Evolutionary conservation across 2,113 vertebrate species (phyloP).

Genomic region (Spizaetus ornatus): DNA sequence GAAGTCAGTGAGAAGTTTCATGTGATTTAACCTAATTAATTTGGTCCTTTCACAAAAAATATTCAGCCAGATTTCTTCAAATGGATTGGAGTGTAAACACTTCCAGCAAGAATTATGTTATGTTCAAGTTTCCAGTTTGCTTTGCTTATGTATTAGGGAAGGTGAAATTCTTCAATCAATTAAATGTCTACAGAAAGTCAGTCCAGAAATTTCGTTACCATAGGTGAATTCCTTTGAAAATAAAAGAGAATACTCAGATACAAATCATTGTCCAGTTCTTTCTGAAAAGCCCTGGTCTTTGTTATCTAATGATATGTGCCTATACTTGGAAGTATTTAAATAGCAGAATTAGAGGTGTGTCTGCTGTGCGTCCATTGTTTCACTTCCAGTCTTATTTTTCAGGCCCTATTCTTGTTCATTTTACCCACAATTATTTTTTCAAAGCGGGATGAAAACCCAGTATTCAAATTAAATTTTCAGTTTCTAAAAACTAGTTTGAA

Average conservation of each 20-base stretch:
- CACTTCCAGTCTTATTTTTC: neutral
- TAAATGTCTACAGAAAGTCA: neutral
- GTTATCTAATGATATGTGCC: neutral
- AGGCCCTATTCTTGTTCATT: neutral
- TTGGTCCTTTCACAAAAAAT: neutral
- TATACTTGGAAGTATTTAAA: neutral
- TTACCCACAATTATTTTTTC: neutral
- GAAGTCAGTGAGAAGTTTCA: neutral
- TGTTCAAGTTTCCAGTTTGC: neutral
- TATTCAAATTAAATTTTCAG: neutral
- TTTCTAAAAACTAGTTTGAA: neutral
- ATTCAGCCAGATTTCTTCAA: neutral
- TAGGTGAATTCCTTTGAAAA: conserved; percentile 1
- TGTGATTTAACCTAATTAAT: conserved; percentile 20
- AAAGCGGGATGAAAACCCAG: neutral
- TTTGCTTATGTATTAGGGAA: neutral
- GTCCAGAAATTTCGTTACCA: neutral
- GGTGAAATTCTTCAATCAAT: neutral
- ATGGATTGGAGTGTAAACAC: neutral
- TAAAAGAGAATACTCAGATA: neutral
- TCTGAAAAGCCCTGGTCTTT: neutral
- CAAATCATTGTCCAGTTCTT: neutral
- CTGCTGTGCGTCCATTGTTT: neutral
- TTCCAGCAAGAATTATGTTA: neutral
- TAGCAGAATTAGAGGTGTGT: neutral